phyloP scores from a whole-genome alignment of 2,888 invertebrate species.

The Polydesmus complanatus region DNA sequence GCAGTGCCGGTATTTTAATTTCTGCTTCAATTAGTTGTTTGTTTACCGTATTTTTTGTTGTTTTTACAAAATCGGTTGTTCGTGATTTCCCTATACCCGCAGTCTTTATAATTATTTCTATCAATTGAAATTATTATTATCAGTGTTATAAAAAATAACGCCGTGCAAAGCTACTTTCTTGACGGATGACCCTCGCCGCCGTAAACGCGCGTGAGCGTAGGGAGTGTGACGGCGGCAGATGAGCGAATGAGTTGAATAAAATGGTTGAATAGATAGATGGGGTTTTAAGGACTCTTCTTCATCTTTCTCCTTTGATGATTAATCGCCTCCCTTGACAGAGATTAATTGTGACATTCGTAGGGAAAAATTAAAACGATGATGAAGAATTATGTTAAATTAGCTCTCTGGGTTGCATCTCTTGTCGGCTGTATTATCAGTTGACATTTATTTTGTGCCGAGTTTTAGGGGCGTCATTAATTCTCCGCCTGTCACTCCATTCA shows the following conservation, averaged over 20 bases:
- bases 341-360: constrained; percentile 16
- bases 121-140: too few relatives aligned
- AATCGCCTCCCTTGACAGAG: constrained; percentile 13
- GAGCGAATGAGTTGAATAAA: background rate
- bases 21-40: too few relatives aligned
- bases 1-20: too few relatives aligned
- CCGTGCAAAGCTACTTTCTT: too few relatives aligned
- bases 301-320: constrained; percentile 5
- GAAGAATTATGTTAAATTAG: constrained; percentile 17
- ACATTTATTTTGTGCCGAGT: constrained; percentile 15
- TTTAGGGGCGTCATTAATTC: constrained; percentile 15
- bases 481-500: constrained; percentile 6
- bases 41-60: too few relatives aligned
- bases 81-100: too few relatives aligned
- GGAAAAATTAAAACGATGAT: constrained; percentile 17
- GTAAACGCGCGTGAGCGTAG: too few relatives aligned
- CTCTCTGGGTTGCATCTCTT: constrained; percentile 17
- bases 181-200: too few relatives aligned
- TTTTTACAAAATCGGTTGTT: too few relatives aligned
- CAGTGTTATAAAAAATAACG: too few relatives aligned
- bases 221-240: too few relatives aligned
- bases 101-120: too few relatives aligned
- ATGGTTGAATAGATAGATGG: background rate
- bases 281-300: background rate
- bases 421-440: constrained; percentile 14